Base-by-base conservation (phyloP, 2,113 vertebrate species). In the Gnathonemus longibarbis region DNA sequence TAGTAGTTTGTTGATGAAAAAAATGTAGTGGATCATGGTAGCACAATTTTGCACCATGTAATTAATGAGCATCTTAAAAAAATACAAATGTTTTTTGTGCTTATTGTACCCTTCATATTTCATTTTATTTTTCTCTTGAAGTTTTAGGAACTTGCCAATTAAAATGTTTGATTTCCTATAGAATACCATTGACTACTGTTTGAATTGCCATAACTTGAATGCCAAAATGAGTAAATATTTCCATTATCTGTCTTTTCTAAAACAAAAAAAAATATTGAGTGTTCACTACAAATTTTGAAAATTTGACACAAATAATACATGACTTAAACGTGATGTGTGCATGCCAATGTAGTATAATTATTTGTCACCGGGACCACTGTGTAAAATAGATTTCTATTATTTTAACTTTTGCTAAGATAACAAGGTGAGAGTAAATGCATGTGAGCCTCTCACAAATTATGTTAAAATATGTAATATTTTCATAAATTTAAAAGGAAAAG, bases 1-100 rank as follows among this genome's bases (percentile, higher is more conserved):
- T 93, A 92, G 93, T 74, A 70, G 91, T 91, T 92, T 94, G 90
- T 93, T 90, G 87, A 93, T 84, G 89, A 92, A 90, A 88, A 93
- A 70, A 93, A 91, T 70, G 86, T 94, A 93, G 92, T 89, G 88
- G 46, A 49, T 87, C 90, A 89, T 90, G 74, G 84, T 84, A 89
- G 89, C 90, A 62, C 77, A 58, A 84, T 46, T 77, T 90, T 87
- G 91, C 89, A 70, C 90, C 91, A 90, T 92, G 87, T 90, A 89
- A 89, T 66, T 90, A 58, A 91, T 56, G 45, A 90, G 21, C 87
- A 89, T 88, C 90, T 90, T 58, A 90, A 48, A 91, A 50, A 90
- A 89, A 56, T 90, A 74, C 58, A 48, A 88, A 89, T 31, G 70
- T 66, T 90, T 91, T 89, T 56, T 90, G 87, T 70, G 86, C 49